Evolutionary conservation across 1,140 invertebrate genomes (phyloP), one percentile per base, ranked within the genome.

Genomic region (Scaptomyza pallida): DNA sequence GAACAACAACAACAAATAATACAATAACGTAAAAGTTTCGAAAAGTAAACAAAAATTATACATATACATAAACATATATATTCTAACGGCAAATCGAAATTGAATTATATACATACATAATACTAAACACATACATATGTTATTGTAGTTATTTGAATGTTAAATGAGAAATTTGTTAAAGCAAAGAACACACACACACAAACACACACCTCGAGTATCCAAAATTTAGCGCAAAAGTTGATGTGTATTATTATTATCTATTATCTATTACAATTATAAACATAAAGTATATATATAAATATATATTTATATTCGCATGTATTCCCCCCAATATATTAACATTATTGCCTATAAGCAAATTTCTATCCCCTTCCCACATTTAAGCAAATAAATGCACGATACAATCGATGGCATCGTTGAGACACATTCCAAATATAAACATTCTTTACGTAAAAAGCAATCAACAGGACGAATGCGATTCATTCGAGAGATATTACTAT

Each of bases 171-270:
- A 33, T 69, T 16, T 67, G 69, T 72, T 72, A 67, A 21, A 68
- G 35, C 17, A 12, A 23, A 54, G n/a, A n/a, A n/a, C n/a, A n/a
- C n/a, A n/a, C 3, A 9, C 12, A 17, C 21, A 19, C 3, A 41
- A 13, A 43, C 23, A 21, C 45, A 45, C 17, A 3, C 48, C 37
- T 57, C 41, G 15, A 44, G 21, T 26, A 15, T 43, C 33, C 44
- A 67, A 60, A 60, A 51, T 60, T 13, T 52, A 62, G 48, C 60
- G 56, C 45, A 50, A 51, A n/a, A 44, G 37, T 44, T 64, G 37
- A 59, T 56, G 44, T 65, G 52, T 63, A 71, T 83, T 85, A 83
- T 75, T 85, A 79, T 65, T 72, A 72, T n/a, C 47, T 57, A 63
- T 57, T 59, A 68, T 37, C 60, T 52, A 60, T 47, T 56, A 56